These are phyloP conservation scores for Drosophila subsilvestris DNA, from an alignment of 2,888 invertebrate genomes.

Conservation along the genomic window DNA sequence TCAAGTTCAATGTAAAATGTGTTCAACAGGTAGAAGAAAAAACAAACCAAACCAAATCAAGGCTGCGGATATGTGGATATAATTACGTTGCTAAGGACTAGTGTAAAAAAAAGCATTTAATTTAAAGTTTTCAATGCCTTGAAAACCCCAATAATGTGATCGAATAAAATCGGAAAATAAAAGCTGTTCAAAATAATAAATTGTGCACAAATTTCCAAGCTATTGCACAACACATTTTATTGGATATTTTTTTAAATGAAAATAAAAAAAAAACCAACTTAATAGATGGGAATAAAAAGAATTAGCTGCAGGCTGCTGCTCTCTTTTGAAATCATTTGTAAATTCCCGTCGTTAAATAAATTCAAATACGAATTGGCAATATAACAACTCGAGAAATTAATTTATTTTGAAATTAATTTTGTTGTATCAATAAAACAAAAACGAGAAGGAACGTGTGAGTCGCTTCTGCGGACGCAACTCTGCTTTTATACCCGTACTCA, in stretches of 20 bases:
- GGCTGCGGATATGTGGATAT: background rate
- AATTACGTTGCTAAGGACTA: background rate
- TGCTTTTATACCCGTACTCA: no score
- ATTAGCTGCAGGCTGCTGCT: no score
- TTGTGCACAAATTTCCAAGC: background rate
- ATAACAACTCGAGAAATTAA: background rate
- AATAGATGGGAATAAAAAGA: no score
- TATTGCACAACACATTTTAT: background rate
- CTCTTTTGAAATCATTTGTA: no score
- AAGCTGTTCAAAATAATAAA: no score
- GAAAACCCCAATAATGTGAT: no score
- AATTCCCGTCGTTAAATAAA: background rate
- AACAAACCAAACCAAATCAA: slow-evolving; percentile 9
- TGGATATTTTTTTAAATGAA: background rate
- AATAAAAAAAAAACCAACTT: background rate
- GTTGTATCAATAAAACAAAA: no score
- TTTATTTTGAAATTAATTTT: slow-evolving; percentile 6
- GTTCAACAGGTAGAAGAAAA: slow-evolving; percentile 1
- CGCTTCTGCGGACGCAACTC: no score
- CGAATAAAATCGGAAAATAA: background rate
- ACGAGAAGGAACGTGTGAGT: no score
- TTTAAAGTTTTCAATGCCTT: no score
- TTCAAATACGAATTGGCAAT: no score
- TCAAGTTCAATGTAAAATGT: slow-evolving; percentile 14
- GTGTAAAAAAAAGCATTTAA: no score